A percentile compares a stretch with the other conserved stretches of the same genome.
phyloP scores from a whole-genome alignment of 1,140 invertebrate genomes.

The Aphelinus certus region DNA sequence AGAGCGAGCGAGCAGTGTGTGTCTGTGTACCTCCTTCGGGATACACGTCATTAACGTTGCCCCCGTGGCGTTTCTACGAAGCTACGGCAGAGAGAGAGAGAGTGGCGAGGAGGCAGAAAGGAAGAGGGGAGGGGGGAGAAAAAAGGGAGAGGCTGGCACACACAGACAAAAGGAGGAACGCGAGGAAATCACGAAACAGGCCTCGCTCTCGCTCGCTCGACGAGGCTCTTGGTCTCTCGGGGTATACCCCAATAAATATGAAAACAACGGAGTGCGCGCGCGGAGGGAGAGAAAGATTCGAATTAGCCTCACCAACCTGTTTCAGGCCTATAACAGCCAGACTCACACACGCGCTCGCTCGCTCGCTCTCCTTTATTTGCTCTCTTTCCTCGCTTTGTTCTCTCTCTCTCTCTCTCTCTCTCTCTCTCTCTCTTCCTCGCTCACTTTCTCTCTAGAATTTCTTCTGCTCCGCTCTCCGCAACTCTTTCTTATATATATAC shows the following conservation, averaged over 20 bases:
- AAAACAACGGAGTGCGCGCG: slow-evolving; percentile 56
- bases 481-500: too few species aligned
- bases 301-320: slow-evolving; percentile 41
- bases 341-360: slow-evolving; percentile 6
- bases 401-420: slow-evolving; percentile 40
- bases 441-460: slow-evolving; percentile 42
- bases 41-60: slow-evolving; percentile 57
- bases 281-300: slow-evolving; percentile 31
- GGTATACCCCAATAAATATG: slow-evolving; percentile 63
- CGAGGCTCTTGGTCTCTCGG: too few species aligned
- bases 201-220: slow-evolving; percentile 33
- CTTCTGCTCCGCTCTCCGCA: slow-evolving; percentile 40
- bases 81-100: slow-evolving; percentile 21
- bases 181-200: slow-evolving; percentile 50
- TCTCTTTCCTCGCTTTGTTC: slow-evolving; percentile 41
- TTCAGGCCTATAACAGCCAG: slow-evolving; percentile 24
- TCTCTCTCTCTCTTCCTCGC: slow-evolving; percentile 29
- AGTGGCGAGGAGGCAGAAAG: slow-evolving; percentile 30
- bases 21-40: slow-evolving; percentile 44
- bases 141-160: slow-evolving; percentile 12
- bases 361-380: slow-evolving; percentile 47
- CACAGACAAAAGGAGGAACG: slow-evolving; percentile 33
- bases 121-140: slow-evolving; percentile 13
- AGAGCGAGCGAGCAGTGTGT: slow-evolving; percentile 3
- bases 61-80: slow-evolving; percentile 54